Evolutionary conservation across 1,140 invertebrate genomes (phyloP).

Genomic region (Limonius californicus): DNA sequence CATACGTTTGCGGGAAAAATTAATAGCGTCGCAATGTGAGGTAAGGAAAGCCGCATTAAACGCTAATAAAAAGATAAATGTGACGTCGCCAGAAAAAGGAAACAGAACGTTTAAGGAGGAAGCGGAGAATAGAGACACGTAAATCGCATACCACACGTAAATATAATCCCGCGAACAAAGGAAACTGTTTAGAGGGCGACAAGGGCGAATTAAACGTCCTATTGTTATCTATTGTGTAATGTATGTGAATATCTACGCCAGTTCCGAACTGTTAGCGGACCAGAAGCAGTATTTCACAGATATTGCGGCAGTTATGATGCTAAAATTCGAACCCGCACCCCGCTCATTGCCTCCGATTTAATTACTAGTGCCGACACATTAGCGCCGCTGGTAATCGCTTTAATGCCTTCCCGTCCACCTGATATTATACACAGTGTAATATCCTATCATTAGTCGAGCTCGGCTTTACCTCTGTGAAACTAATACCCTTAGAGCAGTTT

Average conservation of each 20-base stretch:
- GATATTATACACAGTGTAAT: conserved; percentile 27
- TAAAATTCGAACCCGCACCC: conserved; percentile 29
- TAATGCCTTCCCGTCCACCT: conserved; percentile 33
- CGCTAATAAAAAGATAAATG: conserved; percentile 24
- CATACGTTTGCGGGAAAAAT: background rate
- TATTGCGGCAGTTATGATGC: conserved; percentile 29
- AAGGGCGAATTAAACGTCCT: conserved; percentile 33
- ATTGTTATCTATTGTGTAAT: conserved; percentile 39
- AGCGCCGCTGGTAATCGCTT: conserved; percentile 33
- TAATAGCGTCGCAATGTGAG: background rate
- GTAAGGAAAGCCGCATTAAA: conserved; percentile 16
- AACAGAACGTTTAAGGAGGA: conserved; percentile 17
- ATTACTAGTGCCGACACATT: conserved; percentile 31
- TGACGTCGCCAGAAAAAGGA: background rate
- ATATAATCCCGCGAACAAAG: conserved; percentile 28
- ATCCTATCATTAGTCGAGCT: conserved; percentile 22
- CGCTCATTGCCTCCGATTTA: conserved; percentile 25
- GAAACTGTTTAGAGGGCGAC: conserved; percentile 35
- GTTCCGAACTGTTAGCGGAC: conserved; percentile 29
- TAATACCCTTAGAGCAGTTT: conserved; percentile 12
- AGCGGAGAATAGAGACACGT: conserved; percentile 18
- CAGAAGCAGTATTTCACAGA: conserved; percentile 37
- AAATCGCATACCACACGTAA: conserved; percentile 29
- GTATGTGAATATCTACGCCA: conserved; percentile 34
- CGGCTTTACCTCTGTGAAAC: conserved; percentile 7